A percentile compares a stretch with the other conserved stretches of the same genome.
Evolutionary conservation across 2,113 vertebrate species (phyloP).

Genomic region (Phodopus roborovskii): DNA sequence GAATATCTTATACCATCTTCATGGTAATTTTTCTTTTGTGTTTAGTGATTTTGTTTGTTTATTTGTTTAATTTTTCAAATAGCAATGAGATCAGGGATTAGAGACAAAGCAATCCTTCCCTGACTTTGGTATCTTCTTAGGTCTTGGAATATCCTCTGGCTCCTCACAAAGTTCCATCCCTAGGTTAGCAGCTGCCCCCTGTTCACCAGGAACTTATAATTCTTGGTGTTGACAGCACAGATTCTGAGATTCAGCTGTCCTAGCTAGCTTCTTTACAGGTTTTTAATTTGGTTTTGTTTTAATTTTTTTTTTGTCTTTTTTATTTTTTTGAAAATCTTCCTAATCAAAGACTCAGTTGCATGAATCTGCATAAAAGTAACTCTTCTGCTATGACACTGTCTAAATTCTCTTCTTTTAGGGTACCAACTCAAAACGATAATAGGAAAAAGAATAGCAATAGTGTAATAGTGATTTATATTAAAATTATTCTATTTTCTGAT

Average conservation of each 20-base stretch:
- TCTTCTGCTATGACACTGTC: not conserved
- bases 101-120: not conserved
- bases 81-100: not conserved
- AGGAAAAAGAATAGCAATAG: not conserved
- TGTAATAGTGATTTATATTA: not conserved
- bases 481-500: not conserved
- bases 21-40: not conserved
- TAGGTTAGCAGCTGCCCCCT: not conserved
- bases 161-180: fast-evolving
- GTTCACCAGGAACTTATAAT: fast-evolving
- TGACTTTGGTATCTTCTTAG: fast-evolving
- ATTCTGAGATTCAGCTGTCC: not conserved
- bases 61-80: not conserved
- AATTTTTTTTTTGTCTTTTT: too few relatives aligned
- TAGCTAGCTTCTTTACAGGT: not conserved
- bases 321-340: not conserved
- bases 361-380: not conserved
- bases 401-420: not conserved
- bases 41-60: not conserved
- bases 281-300: not conserved
- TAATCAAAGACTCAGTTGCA: not conserved
- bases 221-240: not conserved
- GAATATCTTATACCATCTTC: not conserved
- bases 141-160: not conserved
- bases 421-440: not conserved